Base-by-base conservation (phyloP, 2,797 vertebrate species). In the Nyctalus aviator region DNA sequence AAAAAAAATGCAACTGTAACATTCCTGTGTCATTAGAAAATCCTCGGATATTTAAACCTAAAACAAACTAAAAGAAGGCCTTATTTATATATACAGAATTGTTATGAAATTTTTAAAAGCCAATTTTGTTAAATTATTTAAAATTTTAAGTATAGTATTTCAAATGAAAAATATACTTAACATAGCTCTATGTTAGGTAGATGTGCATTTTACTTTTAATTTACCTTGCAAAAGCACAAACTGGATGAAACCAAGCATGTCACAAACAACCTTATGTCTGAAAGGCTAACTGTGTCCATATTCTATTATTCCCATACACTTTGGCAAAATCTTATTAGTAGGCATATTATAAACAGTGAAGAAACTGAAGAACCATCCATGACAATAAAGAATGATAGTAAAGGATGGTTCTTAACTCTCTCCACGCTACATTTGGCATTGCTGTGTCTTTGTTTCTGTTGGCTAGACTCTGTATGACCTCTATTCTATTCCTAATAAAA, bases 111-210 rank as follows among this genome's bases (percentile, higher is more conserved):
- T 50, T 94, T 88, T 59, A 73, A 87, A 75, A 82, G 3, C 18
- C 32, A 88, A 90, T 59, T 86, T 71, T 84, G 21, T 93, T 83
- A 46, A 68, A 53, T 94, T 66, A 62, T 55, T 77, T 77, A 72
- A 89, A 78, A 48, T 44, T 81, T 84, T 84, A 75, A 87, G 68
- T 62, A 73, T 10, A 94, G 32, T 48, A 73, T 90, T 78, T 79
- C 25, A 90, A 87, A n/a, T 35, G n/a, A 82, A 92, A 94, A 87
- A 81, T 87, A 50, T 17, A 88, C 72, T 85, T 92, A 68, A 76
- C 69, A 37, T 90, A 62, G 18, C n/a, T 86, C 77, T 41, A 69
- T 73, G 55, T 55, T 68, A 10, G 23, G 75, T 20, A 73, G 3
- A 76, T 35, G 11, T 20, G 13, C 30, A n/a, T 68, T 86, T 90